Conservation (phyloP, 2,113 vertebrate genomes). For the Zosterops hypoxanthus region DNA sequence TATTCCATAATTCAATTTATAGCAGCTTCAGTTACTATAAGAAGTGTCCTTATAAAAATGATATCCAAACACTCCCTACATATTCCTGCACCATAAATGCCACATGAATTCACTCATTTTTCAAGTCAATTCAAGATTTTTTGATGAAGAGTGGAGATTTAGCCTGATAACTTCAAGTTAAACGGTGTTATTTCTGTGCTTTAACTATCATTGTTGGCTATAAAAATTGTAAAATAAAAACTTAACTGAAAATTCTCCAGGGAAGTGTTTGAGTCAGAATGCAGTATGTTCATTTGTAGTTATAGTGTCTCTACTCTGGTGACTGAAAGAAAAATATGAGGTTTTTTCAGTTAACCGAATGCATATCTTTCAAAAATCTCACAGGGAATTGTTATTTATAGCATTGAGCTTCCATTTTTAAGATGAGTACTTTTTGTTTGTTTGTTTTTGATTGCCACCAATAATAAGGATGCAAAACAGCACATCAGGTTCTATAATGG, state of each 20-base stretch:
- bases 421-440: not conserved
- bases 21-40: not conserved
- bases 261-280: slow-evolving; percentile 35
- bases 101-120: not conserved
- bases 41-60: slow-evolving; percentile 1
- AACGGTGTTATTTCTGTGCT: slow-evolving; percentile 39
- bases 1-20: slow-evolving; percentile 18
- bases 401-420: slow-evolving; percentile 19
- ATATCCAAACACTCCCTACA: not conserved
- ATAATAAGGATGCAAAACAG: slow-evolving; percentile 44
- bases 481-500: slow-evolving; percentile 23
- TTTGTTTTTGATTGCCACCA: not conserved
- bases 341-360: slow-evolving; percentile 11
- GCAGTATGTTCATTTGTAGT: slow-evolving; percentile 19
- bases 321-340: slow-evolving; percentile 35
- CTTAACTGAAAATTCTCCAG: slow-evolving; percentile 49
- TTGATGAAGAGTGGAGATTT: slow-evolving; percentile 7
- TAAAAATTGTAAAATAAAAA: slow-evolving; percentile 45
- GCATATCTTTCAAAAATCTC: slow-evolving; percentile 48
- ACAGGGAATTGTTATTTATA: slow-evolving; percentile 24
- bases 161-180: slow-evolving; percentile 36
- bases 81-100: slow-evolving; percentile 30
- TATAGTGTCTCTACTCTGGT: slow-evolving; percentile 11
- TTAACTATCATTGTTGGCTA: not conserved
- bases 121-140: slow-evolving; percentile 10